Conservation (phyloP, 2,113 vertebrate genomes). For the Microtus ochrogaster region DNA sequence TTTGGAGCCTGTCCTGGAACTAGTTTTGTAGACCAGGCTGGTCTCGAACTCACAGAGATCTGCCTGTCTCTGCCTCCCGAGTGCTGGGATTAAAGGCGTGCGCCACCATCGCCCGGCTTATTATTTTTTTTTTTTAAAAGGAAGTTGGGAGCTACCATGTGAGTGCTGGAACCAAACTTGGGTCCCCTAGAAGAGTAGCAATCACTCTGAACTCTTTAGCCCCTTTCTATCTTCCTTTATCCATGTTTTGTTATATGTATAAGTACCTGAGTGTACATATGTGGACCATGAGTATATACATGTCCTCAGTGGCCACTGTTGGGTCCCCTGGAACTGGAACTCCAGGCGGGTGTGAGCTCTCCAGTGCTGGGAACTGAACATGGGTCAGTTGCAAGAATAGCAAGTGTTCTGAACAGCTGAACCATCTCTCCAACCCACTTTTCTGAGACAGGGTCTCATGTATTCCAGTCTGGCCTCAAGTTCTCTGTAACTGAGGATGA, state of each 20-base stretch:
- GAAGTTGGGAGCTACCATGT: neutral
- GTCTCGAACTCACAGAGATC: no score
- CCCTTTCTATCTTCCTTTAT: neutral
- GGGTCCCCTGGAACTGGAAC: neutral
- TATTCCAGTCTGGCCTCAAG: neutral
- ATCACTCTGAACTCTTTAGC: neutral
- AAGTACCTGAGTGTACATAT: neutral
- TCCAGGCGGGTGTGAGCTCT: neutral
- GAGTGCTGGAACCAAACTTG: neutral
- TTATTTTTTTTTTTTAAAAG: no score
- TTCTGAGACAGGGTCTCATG: neutral
- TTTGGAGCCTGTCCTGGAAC: no score
- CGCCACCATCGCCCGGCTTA: no score
- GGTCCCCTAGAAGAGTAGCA: neutral
- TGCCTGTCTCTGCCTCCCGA: no score
- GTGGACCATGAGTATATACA: neutral
- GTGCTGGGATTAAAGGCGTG: no score
- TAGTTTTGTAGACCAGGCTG: no score
- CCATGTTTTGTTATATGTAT: neutral
- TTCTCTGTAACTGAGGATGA: neutral
- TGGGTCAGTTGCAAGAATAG: neutral
- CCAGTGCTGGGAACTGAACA: neutral
- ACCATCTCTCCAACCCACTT: neutral
- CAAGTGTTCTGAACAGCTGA: neutral
- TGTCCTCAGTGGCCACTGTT: neutral